A percentile compares a stretch with the other conserved stretches of the same genome.
These are phyloP conservation scores for Oncorhynchus masou DNA, from an alignment of 2,113 vertebrate genomes.

Conservation along the genomic window DNA sequence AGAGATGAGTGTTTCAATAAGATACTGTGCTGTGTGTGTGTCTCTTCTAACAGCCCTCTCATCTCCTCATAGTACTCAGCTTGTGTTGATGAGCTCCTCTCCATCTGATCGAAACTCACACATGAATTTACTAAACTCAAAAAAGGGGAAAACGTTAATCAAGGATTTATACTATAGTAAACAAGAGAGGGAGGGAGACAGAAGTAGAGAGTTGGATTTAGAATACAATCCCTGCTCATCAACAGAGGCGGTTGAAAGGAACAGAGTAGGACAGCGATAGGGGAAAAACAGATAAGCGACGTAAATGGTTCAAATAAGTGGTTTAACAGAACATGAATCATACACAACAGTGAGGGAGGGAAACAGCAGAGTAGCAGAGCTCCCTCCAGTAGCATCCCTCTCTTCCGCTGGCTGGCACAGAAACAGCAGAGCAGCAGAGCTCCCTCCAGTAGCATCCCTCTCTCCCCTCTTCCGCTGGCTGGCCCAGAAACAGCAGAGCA, in stretches of 20 bases:
- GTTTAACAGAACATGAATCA: slow-evolving; percentile 26
- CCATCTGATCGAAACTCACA: background rate
- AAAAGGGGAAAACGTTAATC: background rate
- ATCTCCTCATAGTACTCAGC: background rate
- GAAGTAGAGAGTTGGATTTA: background rate
- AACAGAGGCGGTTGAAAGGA: background rate
- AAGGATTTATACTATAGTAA: background rate
- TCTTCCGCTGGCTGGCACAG: no score
- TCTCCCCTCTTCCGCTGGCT: no score
- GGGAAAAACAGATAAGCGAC: slow-evolving; percentile 19
- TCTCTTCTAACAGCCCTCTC: background rate
- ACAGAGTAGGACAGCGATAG: slow-evolving; percentile 3
- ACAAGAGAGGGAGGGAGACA: slow-evolving; percentile 1
- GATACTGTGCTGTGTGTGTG: background rate
- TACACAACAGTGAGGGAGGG: slow-evolving; percentile 5
- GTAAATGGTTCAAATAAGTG: slow-evolving; percentile 27
- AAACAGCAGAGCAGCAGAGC: no score
- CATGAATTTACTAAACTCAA: background rate
- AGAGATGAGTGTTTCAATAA: background rate
- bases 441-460: no score
- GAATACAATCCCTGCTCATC: background rate
- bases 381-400: no score
- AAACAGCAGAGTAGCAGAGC: background rate
- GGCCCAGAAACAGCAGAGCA: no score
- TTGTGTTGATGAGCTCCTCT: background rate